phyloP scores from a whole-genome alignment of 2,888 invertebrate genomes.

The Lobophora halterata region DNA sequence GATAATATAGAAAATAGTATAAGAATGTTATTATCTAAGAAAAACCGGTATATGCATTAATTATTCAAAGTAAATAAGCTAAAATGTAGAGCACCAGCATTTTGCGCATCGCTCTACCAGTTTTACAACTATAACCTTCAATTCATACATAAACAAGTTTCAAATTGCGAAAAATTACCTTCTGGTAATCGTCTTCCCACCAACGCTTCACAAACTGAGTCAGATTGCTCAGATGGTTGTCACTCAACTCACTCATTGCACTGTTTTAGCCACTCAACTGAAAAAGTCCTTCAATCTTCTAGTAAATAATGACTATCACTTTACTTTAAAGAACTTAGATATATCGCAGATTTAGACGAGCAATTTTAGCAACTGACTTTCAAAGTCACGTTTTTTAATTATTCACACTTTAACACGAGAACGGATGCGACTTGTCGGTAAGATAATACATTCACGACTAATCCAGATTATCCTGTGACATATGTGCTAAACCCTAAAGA shows the following conservation, averaged over 20 bases:
- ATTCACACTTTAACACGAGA: too few species aligned
- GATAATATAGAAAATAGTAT: too few species aligned
- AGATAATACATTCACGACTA: slow-evolving; percentile 42
- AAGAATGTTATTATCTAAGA: too few species aligned
- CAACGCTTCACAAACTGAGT: slow-evolving; percentile 62
- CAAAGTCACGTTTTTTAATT: neutral
- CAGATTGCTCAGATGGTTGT: slow-evolving; percentile 52
- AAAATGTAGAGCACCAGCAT: too few species aligned
- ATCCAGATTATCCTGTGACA: slow-evolving; percentile 50
- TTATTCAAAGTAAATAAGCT: too few species aligned
- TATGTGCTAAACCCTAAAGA: slow-evolving; percentile 42
- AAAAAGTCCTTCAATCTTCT: neutral
- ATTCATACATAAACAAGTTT: slow-evolving; percentile 2
- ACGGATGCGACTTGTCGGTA: slow-evolving; percentile 26
- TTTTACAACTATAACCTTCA: slow-evolving; percentile 3
- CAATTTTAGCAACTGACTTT: neutral
- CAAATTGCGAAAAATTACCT: slow-evolving; percentile 43
- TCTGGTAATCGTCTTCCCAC: slow-evolving; percentile 62
- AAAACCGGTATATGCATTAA: too few species aligned
- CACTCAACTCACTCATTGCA: slow-evolving; percentile 47
- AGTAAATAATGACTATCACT: neutral
- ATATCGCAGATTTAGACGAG: slow-evolving; percentile 1
- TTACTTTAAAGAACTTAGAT: neutral
- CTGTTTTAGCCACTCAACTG: slow-evolving; percentile 18
- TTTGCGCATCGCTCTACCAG: too few species aligned